phyloP scores from a whole-genome alignment of 1,140 invertebrate species.

The Trialeurodes vaporariorum region DNA sequence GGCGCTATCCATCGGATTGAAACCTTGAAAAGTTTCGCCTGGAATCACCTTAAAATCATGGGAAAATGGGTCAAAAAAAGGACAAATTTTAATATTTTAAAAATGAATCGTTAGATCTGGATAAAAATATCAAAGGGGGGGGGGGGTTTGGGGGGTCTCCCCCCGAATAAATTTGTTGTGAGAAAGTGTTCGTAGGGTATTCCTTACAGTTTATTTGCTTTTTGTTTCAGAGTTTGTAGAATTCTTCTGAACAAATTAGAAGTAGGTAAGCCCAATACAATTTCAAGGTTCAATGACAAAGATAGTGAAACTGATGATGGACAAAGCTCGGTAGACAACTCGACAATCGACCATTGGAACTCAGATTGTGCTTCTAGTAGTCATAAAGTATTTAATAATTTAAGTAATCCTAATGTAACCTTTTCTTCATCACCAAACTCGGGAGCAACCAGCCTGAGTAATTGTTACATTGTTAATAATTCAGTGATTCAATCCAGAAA shows the following conservation, averaged over 20 bases:
- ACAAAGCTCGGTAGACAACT: slow-evolving; percentile 6
- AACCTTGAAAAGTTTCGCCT: too few relatives aligned
- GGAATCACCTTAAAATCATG: too few relatives aligned
- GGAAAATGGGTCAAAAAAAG: too few relatives aligned
- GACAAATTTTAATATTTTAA: too few relatives aligned
- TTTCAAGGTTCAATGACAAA: slow-evolving; percentile 14
- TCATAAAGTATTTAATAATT: not conserved
- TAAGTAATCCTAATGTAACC: not conserved
- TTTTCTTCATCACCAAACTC: not conserved
- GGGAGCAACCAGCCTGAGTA: slow-evolving; percentile 18
- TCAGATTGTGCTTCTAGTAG: not conserved
- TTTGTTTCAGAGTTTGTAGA: not conserved
- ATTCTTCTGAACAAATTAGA: slow-evolving; percentile 1
- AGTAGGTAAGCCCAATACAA: slow-evolving; percentile 27
- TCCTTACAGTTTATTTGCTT: too few relatives aligned
- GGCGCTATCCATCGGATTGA: too few relatives aligned
- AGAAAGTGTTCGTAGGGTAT: too few relatives aligned
- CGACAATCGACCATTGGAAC: not conserved
- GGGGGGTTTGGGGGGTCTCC: too few relatives aligned
- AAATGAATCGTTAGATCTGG: too few relatives aligned
- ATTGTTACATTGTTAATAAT: slow-evolving; percentile 18
- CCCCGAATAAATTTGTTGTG: too few relatives aligned
- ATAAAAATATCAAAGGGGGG: too few relatives aligned
- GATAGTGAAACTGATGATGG: too few relatives aligned
- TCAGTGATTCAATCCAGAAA: slow-evolving; percentile 15